These are phyloP conservation scores for Drosophila multiciliata DNA, from an alignment of 2,888 invertebrate genomes.

Conservation along the genomic window DNA sequence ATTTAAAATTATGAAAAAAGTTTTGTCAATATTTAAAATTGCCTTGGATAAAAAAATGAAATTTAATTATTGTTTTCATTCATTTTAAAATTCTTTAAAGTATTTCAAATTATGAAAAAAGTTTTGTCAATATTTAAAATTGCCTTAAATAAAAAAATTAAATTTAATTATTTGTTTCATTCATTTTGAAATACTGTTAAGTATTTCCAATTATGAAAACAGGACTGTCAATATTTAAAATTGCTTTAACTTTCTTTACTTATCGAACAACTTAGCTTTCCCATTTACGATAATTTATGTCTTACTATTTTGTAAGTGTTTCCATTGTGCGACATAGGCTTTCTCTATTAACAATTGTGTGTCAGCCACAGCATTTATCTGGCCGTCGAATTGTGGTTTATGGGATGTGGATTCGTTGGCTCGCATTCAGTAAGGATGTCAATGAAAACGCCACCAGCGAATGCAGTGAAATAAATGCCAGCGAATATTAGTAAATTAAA, in stretches of 20 bases:
- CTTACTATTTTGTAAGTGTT: neutral
- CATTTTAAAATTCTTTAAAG: no score
- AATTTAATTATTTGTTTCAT: accelerated
- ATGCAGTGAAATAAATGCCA: constrained; percentile 14
- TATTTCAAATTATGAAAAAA: no score
- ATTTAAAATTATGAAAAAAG: neutral
- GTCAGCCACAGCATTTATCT: constrained; percentile 38
- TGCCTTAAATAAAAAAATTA: neutral
- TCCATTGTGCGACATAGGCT: constrained; percentile 36
- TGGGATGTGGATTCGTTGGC: constrained; percentile 15
- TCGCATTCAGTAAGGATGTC: constrained; percentile 23
- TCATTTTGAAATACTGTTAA: neutral
- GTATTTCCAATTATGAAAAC: neutral
- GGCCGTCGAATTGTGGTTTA: constrained; percentile 45
- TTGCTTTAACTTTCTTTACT: neutral
- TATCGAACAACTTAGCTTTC: neutral
- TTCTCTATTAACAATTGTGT: constrained; percentile 34
- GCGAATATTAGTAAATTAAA: constrained; percentile 27
- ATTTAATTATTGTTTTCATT: no score
- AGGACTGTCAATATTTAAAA: neutral
- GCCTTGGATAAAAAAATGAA: neutral
- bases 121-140: no score
- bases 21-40: neutral
- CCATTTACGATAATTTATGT: neutral
- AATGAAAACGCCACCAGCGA: constrained; percentile 19